Evolutionary conservation across 1,140 invertebrate species (phyloP), one percentile per base, ranked within the genome.

Genomic region (Cydia pomonella): DNA sequence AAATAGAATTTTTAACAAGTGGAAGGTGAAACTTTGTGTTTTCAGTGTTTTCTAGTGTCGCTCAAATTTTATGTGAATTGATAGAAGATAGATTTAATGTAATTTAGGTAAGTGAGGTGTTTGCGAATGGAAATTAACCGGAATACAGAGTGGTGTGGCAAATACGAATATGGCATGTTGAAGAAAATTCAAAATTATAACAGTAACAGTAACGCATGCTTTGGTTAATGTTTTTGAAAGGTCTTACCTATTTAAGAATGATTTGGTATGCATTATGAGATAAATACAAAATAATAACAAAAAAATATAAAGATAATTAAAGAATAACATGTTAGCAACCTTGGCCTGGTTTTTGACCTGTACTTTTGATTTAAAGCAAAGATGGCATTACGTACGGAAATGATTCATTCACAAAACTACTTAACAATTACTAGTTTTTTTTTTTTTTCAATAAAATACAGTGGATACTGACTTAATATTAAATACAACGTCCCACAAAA

Each of bases 101-200:
- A 78, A 73, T 81, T 83, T 89, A 84, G 90, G 90, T 92, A 92
- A 92, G 90, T 91, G 85, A 79, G 84, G 87, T 89, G 90, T 78
- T 79, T 80, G 77, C 76, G 75, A 73, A 86, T 86, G 79, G 77
- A 75, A 84, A 84, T 82, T 86, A 87, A 86, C 86, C 83, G 83
- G 77, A 81, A 86, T 76, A 76, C 75, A 78, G 77, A 76, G 63
- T 88, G 88, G 89, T 91, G 88, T 90, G 86, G 82, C 74, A 76
- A 77, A 59, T 78, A 84, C 79, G 85, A 86, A 72, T 76, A 80
- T 85, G 83, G 89, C 89, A 92, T 92, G n/a, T n/a, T n/a, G 90
- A 77, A 80, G 74, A 76, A 81, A 80, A 81, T 82, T 78, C 82
- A 82, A 84, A 82, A 10, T 44, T 44, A 47, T n/a, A 72, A 41